Conservation (phyloP, 2,888 invertebrate genomes). For the Pinctada fucata region DNA sequence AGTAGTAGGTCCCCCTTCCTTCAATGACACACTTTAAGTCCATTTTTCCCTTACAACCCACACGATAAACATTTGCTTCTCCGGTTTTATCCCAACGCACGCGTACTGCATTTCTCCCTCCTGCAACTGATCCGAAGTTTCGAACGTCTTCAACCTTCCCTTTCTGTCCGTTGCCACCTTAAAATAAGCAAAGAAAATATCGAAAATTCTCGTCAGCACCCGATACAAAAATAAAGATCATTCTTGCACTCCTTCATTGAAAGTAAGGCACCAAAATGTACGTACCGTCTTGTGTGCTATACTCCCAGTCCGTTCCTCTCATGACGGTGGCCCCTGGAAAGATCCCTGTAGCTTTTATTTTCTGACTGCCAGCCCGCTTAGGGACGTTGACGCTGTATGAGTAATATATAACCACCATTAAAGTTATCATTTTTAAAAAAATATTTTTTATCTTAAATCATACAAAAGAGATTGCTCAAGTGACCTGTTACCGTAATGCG, state of each 20-base stretch:
- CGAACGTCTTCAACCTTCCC: constrained; percentile 89
- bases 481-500: too few relatives aligned
- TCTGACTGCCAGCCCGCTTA: constrained; percentile 82
- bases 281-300: constrained; percentile 89
- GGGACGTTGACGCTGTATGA: constrained; percentile 81
- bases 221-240: too few relatives aligned
- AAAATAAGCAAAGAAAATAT: not conserved
- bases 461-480: too few relatives aligned
- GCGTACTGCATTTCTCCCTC: constrained; percentile 90
- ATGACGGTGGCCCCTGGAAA: constrained; percentile 89
- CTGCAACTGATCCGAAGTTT: constrained; percentile 90
- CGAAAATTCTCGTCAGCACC: too few relatives aligned
- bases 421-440: too few relatives aligned
- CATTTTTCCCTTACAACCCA: constrained; percentile 91
- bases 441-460: too few relatives aligned
- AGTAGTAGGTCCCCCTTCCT: constrained; percentile 84
- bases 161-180: constrained; percentile 81
- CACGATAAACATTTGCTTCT: constrained; percentile 87
- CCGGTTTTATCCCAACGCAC: constrained; percentile 89
- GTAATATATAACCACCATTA: too few relatives aligned
- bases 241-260: too few relatives aligned
- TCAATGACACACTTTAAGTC: constrained; percentile 87
- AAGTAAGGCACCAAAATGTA: too few relatives aligned
- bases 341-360: constrained; percentile 85
- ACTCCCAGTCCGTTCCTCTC: constrained; percentile 91